Evolutionary conservation across 2,797 vertebrate genomes (phyloP), one percentile per base, ranked within the genome.

Genomic region (Macrochelys suwanniensis): DNA sequence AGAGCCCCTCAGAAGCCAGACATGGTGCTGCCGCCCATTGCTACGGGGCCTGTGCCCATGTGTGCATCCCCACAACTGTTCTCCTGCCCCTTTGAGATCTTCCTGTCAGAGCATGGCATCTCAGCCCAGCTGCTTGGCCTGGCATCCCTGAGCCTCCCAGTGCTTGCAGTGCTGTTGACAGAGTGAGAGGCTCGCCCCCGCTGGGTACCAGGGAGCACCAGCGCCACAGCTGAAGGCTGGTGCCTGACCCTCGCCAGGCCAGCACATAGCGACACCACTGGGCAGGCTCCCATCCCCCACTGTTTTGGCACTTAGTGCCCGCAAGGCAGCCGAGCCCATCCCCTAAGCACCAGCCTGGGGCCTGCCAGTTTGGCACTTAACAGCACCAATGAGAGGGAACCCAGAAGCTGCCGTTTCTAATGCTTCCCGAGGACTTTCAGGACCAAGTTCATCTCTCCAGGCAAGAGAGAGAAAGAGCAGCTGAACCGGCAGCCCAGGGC

Each of bases 1-100:
- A 0, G 0, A 0, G 5, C 54, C 86, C 84, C 71, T 57, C 47
- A 4, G 26, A 47, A 77, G 74, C 13, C 74, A 49, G 74, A 7
- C 13, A 51, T 25, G 77, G 65, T n/a, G 61, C 78, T n/a, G 76
- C 54, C 82, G 9, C 65, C 42, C 45, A 28, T 21, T 31, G 47
- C 53, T 42, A 25, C 19, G n/a, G n/a, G 65, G 65, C 65, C 65
- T 9, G 9, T 68, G 61, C 33, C 33, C 17, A 0, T 8, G 33
- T 17, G 17, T 65, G 33, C 17, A 19, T 37, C 33, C 33, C 61
- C 33, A 17, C 8, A 15, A n/a, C 17, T 19, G 9, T 11, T n/a
- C n/a, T 21, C n/a, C 19, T 42, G 65, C n/a, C 65, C 65, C 19
- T 42, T 42, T 23, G 19, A n/a, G 17, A n/a, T n/a, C 65, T 42